These are phyloP conservation scores for Coptodon rendalli DNA, from an alignment of 2,113 vertebrate genomes.

Conservation along the genomic window DNA sequence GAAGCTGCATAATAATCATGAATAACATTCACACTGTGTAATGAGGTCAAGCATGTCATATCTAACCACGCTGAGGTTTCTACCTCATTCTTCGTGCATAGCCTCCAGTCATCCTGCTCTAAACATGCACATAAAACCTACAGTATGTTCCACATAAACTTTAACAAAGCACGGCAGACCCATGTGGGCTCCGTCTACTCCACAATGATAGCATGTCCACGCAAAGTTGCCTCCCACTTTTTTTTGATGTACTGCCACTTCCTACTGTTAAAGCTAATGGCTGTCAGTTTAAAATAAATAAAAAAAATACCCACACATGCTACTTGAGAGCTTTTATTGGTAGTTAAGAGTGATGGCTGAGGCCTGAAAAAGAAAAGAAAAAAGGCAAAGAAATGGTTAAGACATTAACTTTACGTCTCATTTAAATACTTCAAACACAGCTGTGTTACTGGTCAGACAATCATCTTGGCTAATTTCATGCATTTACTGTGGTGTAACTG, in stretches of 20 bases:
- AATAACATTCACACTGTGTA: background rate
- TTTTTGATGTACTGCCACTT: constrained; percentile 6
- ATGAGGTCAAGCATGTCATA: background rate
- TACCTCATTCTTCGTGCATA: background rate
- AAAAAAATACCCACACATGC: background rate
- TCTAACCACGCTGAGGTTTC: background rate
- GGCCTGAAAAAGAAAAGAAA: background rate
- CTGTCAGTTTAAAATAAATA: background rate
- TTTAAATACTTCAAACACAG: too few species aligned
- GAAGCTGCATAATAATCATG: background rate
- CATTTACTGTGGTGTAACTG: background rate
- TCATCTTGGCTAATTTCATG: background rate
- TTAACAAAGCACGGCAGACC: background rate
- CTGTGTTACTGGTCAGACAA: background rate
- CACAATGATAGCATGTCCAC: background rate
- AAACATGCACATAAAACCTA: background rate
- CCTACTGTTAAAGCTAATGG: background rate
- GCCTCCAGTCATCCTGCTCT: background rate
- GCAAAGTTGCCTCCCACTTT: constrained; percentile 3
- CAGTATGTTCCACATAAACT: background rate
- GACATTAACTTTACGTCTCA: background rate
- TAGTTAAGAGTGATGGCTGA: background rate
- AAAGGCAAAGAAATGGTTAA: background rate
- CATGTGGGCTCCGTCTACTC: background rate
- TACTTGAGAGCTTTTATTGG: constrained; percentile 52